phyloP scores from a whole-genome alignment of 2,888 invertebrate species.

The Oscheius sp. region DNA sequence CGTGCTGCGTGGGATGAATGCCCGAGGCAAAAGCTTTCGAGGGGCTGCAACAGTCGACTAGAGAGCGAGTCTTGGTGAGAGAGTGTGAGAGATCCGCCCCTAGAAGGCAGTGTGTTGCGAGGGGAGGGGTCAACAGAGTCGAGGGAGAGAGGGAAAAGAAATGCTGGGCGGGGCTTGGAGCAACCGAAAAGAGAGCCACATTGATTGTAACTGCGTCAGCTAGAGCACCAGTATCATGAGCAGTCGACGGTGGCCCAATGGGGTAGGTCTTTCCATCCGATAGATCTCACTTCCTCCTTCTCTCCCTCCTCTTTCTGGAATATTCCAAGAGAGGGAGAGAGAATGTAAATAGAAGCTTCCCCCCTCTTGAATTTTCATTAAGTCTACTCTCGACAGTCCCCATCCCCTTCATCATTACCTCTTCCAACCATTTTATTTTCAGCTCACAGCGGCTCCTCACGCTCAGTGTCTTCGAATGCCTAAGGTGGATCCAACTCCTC shows the following conservation, averaged over 20 bases:
- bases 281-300: too few relatives aligned
- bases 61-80: not conserved
- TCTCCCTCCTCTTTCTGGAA: not conserved
- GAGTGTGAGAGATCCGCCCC: not conserved
- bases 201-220: slow-evolving; percentile 30
- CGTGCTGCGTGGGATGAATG: slow-evolving; percentile 30
- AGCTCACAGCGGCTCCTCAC: slow-evolving; percentile 25
- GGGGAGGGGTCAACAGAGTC: not conserved
- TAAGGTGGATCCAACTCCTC: not conserved
- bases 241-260: slow-evolving; percentile 21
- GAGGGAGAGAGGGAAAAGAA: slow-evolving; percentile 11
- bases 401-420: not conserved
- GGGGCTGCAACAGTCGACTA: not conserved
- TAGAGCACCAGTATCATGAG: slow-evolving; percentile 8
- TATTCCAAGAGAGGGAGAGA: not conserved
- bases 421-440: not conserved
- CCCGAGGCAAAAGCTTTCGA: slow-evolving; percentile 13
- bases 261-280: slow-evolving; percentile 7
- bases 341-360: not conserved
- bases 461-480: slow-evolving; percentile 27
- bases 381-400: not conserved
- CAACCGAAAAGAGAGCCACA: slow-evolving; percentile 17
- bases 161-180: slow-evolving; percentile 4
- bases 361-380: not conserved
- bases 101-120: not conserved